Evolutionary conservation across 2,113 vertebrate species (phyloP).

Genomic region (Carassius carassius): DNA sequence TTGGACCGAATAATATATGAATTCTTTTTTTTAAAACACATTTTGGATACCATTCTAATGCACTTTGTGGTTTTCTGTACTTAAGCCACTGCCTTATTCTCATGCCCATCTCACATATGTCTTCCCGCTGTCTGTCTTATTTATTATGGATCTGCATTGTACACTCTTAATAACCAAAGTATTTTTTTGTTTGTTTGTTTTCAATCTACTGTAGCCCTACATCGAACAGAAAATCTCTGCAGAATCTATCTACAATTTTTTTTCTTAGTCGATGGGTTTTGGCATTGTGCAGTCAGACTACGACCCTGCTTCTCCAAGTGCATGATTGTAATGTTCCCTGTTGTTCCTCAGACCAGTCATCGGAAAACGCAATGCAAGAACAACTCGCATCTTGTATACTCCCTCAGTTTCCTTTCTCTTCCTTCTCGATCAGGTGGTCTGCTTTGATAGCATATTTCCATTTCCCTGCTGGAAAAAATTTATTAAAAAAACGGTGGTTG

Average conservation of each 20-base stretch:
- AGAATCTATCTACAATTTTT: not conserved
- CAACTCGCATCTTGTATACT: not conserved
- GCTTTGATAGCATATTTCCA: not conserved
- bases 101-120: not conserved
- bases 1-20: not conserved
- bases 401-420: not conserved
- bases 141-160: not conserved
- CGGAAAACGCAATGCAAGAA: not conserved
- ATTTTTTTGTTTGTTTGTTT: not conserved
- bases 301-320: not conserved
- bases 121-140: not conserved
- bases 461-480: too few species aligned
- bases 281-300: not conserved
- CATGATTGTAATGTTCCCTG: not conserved
- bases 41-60: not conserved
- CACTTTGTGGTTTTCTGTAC: not conserved
- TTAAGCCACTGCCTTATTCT: not conserved
- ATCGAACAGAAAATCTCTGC: not conserved
- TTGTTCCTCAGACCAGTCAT: not conserved
- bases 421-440: not conserved
- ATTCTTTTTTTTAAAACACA: not conserved
- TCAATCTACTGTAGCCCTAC: not conserved
- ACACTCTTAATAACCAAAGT: not conserved
- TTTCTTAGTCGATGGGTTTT: not conserved
- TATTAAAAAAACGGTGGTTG: not conserved